Evolutionary conservation across 1,140 invertebrate species (phyloP).

Genomic region (Monomorium pharaonis): DNA sequence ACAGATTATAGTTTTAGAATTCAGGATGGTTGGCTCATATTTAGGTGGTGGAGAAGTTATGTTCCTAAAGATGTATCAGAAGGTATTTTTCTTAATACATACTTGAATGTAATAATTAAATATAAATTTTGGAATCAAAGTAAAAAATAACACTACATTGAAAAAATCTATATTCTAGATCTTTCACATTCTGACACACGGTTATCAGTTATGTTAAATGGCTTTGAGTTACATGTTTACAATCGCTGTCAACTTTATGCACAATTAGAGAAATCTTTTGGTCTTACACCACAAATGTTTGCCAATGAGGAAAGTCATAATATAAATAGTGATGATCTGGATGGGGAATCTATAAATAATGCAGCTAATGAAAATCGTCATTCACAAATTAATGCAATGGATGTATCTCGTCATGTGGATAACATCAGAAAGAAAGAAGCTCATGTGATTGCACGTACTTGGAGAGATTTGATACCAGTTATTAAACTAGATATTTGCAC

Average conservation of each 20-base stretch:
- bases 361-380: constrained; percentile 87
- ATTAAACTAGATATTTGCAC: constrained; percentile 97
- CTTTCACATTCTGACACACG: constrained; percentile 98
- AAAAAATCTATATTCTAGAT: constrained; percentile 88
- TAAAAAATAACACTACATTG: no score
- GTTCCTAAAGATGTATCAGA: constrained; percentile 97
- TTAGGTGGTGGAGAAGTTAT: constrained; percentile 98
- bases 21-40: constrained; percentile 99
- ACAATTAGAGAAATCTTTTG: constrained; percentile 95
- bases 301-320: constrained; percentile 84
- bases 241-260: constrained; percentile 96
- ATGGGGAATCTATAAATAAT: constrained; percentile 84
- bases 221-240: constrained; percentile 98
- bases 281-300: constrained; percentile 92
- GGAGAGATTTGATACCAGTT: constrained; percentile 98
- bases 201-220: constrained; percentile 97
- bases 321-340: constrained; percentile 76
- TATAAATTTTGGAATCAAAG: background rate
- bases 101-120: background rate
- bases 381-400: constrained; percentile 87
- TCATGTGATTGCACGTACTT: constrained; percentile 92
- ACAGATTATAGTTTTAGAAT: constrained; percentile 97
- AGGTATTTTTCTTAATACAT: constrained; percentile 87
- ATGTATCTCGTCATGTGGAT: constrained; percentile 82
- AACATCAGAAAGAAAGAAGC: constrained; percentile 83